phyloP scores from a whole-genome alignment of 2,888 invertebrate species.

The Autographa gamma region DNA sequence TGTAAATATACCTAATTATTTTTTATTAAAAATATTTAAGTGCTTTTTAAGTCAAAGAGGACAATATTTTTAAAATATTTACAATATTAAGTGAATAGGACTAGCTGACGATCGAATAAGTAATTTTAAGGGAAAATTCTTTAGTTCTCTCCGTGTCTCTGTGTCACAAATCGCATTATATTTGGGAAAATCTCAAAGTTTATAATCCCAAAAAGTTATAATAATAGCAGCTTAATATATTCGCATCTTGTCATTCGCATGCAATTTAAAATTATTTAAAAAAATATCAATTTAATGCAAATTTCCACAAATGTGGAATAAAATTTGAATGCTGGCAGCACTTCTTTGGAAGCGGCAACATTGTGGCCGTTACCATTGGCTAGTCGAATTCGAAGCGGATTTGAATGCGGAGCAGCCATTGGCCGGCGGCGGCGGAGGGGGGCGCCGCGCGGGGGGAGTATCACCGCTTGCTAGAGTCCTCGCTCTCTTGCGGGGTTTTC shows the following conservation, averaged over 20 bases:
- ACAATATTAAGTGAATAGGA: slow-evolving; percentile 62
- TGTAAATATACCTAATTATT: slow-evolving; percentile 36
- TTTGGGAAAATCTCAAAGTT: slow-evolving; percentile 10
- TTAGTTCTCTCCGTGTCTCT: slow-evolving; percentile 25
- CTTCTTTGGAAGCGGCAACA: slow-evolving; percentile 33
- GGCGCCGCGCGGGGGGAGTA: slow-evolving; percentile 56
- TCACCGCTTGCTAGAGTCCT: slow-evolving; percentile 57
- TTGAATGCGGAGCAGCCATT: slow-evolving; percentile 58
- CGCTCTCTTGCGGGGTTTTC: slow-evolving; percentile 28
- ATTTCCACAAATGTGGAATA: slow-evolving; percentile 24
- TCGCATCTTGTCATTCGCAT: slow-evolving; percentile 50
- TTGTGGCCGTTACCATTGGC: slow-evolving; percentile 28
- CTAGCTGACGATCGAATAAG: slow-evolving; percentile 70
- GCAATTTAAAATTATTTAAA: slow-evolving; percentile 51
- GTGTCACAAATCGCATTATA: slow-evolving; percentile 27
- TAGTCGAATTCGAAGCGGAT: slow-evolving; percentile 57
- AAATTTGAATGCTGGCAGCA: slow-evolving; percentile 39
- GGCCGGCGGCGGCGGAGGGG: slow-evolving; percentile 50
- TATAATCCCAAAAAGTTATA: slow-evolving; percentile 18
- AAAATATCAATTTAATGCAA: slow-evolving; percentile 55
- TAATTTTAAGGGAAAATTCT: slow-evolving; percentile 55
- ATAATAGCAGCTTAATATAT: slow-evolving; percentile 28
- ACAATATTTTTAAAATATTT: slow-evolving; percentile 60
- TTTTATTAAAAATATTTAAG: slow-evolving; percentile 55
- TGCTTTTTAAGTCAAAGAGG: slow-evolving; percentile 64